These are phyloP conservation scores for Apis cerana DNA, from an alignment of 1,140 invertebrate genomes.

Conservation along the genomic window DNA sequence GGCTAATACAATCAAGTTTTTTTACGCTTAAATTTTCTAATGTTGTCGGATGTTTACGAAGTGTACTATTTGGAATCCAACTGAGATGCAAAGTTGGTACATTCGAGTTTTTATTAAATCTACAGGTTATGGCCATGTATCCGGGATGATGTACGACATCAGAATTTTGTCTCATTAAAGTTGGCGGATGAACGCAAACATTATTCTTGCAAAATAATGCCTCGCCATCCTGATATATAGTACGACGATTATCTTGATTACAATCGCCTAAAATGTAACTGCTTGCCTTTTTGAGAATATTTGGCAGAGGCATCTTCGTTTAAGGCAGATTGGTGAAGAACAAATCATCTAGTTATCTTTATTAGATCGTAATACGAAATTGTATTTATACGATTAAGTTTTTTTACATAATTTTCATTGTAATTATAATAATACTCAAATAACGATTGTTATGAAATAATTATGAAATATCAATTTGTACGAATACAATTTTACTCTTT, in stretches of 20 bases:
- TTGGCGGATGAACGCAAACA: slow-evolving; percentile 96
- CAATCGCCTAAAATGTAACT: slow-evolving; percentile 89
- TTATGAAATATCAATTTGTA: not conserved
- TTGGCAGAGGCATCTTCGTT: slow-evolving; percentile 87
- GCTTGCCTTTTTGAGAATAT: slow-evolving; percentile 88
- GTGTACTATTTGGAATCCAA: slow-evolving; percentile 95
- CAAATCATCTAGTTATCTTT: slow-evolving; percentile 38
- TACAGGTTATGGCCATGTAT: slow-evolving; percentile 93
- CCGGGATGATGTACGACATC: slow-evolving; percentile 95
- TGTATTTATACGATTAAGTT: not conserved
- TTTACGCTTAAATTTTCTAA: slow-evolving; percentile 83
- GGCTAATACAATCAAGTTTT: slow-evolving; percentile 7
- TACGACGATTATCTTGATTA: slow-evolving; percentile 74
- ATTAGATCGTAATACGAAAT: not conserved
- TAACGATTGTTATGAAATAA: not conserved
- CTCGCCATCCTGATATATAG: slow-evolving; percentile 89
- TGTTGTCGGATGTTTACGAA: slow-evolving; percentile 92
- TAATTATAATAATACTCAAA: not conserved
- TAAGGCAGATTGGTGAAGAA: not conserved
- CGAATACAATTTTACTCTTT: not conserved
- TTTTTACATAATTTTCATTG: not conserved
- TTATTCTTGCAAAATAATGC: slow-evolving; percentile 95
- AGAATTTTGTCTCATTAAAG: slow-evolving; percentile 88
- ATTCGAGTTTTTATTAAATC: slow-evolving; percentile 87
- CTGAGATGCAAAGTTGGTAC: slow-evolving; percentile 92